These are phyloP conservation scores for Ectropis grisescens DNA, from an alignment of 1,140 invertebrate species.

Conservation along the genomic window DNA sequence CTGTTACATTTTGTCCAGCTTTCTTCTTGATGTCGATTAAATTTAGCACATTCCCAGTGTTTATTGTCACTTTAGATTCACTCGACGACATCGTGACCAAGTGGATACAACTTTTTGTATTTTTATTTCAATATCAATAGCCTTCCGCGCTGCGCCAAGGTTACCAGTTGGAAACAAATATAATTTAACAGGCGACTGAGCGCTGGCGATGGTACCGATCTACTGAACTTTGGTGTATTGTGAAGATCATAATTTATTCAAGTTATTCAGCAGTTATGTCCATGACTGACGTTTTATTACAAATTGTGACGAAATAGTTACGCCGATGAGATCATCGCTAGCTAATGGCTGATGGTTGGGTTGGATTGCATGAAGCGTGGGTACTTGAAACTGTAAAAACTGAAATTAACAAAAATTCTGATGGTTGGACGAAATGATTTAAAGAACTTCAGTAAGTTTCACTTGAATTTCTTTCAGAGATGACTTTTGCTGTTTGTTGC, in stretches of 20 bases:
- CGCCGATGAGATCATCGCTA: no score
- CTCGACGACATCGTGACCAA: conserved; percentile 48
- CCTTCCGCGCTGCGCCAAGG: conserved; percentile 20
- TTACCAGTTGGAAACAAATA: conserved; percentile 19
- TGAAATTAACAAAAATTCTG: no score
- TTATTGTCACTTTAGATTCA: conserved; percentile 73
- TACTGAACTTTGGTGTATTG: conserved; percentile 29
- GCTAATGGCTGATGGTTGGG: no score
- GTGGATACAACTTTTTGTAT: conserved; percentile 18
- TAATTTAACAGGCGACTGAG: conserved; percentile 5
- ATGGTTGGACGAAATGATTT: no score
- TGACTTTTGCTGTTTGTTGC: no score
- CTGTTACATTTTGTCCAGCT: conserved; percentile 83
- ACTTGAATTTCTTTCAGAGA: no score
- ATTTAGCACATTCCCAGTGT: conserved; percentile 89
- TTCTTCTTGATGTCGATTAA: conserved; percentile 87
- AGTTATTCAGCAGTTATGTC: no score
- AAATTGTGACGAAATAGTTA: conserved; percentile 30
- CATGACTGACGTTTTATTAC: conserved; percentile 38
- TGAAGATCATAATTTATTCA: conserved; percentile 26
- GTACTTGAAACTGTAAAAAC: no score
- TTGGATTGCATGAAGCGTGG: no score
- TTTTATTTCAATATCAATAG: conserved; percentile 13
- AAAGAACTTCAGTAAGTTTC: no score
- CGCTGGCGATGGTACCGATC: conserved; percentile 4